These are phyloP conservation scores for Chionodraco myersi DNA, from an alignment of 2,113 vertebrate species.

Conservation along the genomic window DNA sequence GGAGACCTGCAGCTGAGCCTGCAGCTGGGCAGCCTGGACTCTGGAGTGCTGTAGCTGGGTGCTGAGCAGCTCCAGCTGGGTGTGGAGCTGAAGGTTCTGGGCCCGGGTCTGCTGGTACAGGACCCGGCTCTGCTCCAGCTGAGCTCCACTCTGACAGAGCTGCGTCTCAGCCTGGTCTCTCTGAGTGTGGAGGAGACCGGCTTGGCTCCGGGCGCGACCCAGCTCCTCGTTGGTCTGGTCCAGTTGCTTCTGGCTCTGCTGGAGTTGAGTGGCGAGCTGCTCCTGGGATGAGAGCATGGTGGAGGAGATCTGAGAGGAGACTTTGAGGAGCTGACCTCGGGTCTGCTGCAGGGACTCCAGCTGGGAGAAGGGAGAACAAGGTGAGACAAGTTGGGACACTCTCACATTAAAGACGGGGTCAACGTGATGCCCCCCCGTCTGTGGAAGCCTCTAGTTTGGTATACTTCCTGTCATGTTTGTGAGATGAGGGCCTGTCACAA, in stretches of 20 bases:
- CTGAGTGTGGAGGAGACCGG: slow-evolving; percentile 60
- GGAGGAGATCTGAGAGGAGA: slow-evolving; percentile 82
- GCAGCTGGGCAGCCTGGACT: slow-evolving; percentile 77
- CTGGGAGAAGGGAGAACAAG: slow-evolving; percentile 43
- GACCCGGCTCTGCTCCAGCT: slow-evolving; percentile 56
- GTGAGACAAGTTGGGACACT: background rate
- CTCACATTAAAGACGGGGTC: background rate
- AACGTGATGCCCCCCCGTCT: too few species aligned
- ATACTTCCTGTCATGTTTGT: too few species aligned
- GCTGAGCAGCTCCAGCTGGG: slow-evolving; percentile 80
- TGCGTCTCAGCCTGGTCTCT: slow-evolving; percentile 82
- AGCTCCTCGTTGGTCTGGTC: slow-evolving; percentile 51
- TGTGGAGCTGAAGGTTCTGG: slow-evolving; percentile 73
- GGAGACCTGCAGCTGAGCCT: slow-evolving; percentile 80
- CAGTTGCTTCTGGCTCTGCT: slow-evolving; percentile 74
- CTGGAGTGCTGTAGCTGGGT: slow-evolving; percentile 74
- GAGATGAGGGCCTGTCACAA: too few species aligned
- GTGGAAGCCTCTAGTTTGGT: too few species aligned
- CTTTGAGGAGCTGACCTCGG: slow-evolving; percentile 82
- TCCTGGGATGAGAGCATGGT: slow-evolving; percentile 85
- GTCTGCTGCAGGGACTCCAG: slow-evolving; percentile 81
- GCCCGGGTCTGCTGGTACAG: slow-evolving; percentile 72
- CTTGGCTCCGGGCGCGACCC: slow-evolving; percentile 21
- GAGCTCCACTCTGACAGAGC: slow-evolving; percentile 64
- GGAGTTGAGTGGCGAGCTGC: slow-evolving; percentile 83